phyloP scores from a whole-genome alignment of 2,797 vertebrate genomes.

The Sebastes miniatus region DNA sequence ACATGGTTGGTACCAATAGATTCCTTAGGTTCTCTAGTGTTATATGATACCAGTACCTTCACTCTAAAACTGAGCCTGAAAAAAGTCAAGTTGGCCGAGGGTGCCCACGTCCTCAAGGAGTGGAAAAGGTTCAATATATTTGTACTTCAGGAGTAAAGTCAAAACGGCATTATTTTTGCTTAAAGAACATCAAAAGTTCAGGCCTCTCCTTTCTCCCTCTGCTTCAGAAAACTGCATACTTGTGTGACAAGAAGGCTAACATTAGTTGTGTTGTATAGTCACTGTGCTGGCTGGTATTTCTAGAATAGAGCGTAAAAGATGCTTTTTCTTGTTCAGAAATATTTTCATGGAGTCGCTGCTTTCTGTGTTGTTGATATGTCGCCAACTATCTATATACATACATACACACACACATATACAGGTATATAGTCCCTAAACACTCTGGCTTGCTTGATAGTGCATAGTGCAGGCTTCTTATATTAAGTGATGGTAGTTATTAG shows the following conservation, averaged over 20 bases:
- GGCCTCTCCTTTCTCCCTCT: neutral
- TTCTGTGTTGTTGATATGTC: neutral
- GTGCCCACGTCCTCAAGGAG: no score
- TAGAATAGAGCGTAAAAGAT: neutral
- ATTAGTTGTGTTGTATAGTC: neutral
- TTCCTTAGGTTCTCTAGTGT: no score
- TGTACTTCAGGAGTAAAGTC: no score
- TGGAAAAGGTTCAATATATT: no score
- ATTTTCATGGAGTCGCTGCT: neutral
- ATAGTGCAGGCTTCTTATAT: neutral
- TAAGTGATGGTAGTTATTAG: neutral
- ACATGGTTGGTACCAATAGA: no score
- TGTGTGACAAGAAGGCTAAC: neutral
- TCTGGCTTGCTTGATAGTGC: neutral
- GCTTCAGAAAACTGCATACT: neutral
- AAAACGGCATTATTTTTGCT: neutral
- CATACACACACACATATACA: neutral
- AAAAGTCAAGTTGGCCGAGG: no score
- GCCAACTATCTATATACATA: neutral
- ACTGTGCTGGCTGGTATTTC: neutral
- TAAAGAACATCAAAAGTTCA: neutral
- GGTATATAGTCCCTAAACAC: neutral
- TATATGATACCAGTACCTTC: no score
- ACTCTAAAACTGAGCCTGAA: no score
- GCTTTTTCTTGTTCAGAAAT: conserved; percentile 1